phyloP scores from a whole-genome alignment of 2,113 vertebrate genomes.

The Catharus fuscescens region DNA sequence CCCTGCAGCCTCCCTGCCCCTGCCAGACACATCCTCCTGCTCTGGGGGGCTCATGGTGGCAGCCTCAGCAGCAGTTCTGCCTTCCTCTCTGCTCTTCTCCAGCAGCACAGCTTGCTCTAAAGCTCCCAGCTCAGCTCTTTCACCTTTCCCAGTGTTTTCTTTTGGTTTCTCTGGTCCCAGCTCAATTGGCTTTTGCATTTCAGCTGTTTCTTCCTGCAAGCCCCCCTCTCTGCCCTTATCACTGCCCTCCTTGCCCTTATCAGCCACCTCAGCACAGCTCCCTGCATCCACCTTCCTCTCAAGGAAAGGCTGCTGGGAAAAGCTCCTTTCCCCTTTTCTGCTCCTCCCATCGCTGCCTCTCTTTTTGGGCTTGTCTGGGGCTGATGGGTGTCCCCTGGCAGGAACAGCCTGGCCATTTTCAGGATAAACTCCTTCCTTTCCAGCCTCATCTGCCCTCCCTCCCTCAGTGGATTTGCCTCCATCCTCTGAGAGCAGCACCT shows the following conservation, averaged over 20 bases:
- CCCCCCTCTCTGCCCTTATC: background rate
- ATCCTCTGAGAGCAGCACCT: background rate
- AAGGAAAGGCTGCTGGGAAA: background rate
- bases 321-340: constrained; percentile 46
- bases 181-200: accelerated
- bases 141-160: background rate
- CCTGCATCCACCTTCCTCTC: background rate
- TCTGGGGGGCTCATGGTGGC: background rate
- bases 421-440: background rate
- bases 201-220: background rate
- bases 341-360: constrained; percentile 43
- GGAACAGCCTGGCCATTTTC: background rate
- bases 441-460: background rate
- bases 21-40: background rate
- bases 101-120: background rate
- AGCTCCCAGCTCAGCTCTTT: background rate
- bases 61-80: background rate
- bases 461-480: background rate
- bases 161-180: accelerated
- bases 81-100: background rate
- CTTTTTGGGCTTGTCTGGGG: constrained; percentile 50
- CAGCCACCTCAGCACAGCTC: background rate
- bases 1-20: background rate
- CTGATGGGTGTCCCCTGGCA: background rate
- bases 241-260: background rate